Evolutionary conservation across 1,140 invertebrate genomes (phyloP), one percentile per base, ranked within the genome.

Genomic region (Atta cephalotes): DNA sequence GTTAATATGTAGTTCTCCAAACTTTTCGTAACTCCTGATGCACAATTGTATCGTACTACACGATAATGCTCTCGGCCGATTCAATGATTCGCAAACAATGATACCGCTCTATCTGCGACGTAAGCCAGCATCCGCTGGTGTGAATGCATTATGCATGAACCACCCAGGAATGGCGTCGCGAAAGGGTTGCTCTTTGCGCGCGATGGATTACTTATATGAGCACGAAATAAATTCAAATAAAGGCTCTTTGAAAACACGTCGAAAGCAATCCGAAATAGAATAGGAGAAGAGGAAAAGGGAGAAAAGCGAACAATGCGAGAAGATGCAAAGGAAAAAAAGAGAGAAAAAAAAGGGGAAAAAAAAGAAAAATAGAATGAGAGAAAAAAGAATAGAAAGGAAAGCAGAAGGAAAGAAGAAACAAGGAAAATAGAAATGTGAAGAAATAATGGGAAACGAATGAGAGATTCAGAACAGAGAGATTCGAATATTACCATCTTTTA

Each of bases 1-100:
- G 12, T 28, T 14, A 53, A 63, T 62, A 12, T 4, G n/a, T 2
- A 31, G 28, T 31, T 14, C 12, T 49, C 56, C 56, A 89, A 89
- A 89, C 71, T 89, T 89, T 89, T 51, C 84, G 71, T 25, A 49
- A 68, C 58, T 65, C 51, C 45, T 60, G 58, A 62, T 51, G 62
- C 68, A 74, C 56, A 74, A 60, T 63, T 62, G 84, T 88, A 80
- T 82, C 74, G 51, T 3, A 60, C 76, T 86, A 89, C 80, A 82
- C 39, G 85, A 85, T 91, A 91, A 93, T 92, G 91, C 92, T 89
- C 92, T 93, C 80, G 21, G 21, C 21, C 21, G 92, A 93, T 92
- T 93, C 92, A 93, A 93, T 93, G 93, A 93, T 92, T 94, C 92
- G 92, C 91, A 93, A 93, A 93, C 92, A 94, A 93, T 93, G 93